Evolutionary conservation across 2,797 vertebrate genomes (phyloP).

Genomic region (Gymnocypris eckloni): DNA sequence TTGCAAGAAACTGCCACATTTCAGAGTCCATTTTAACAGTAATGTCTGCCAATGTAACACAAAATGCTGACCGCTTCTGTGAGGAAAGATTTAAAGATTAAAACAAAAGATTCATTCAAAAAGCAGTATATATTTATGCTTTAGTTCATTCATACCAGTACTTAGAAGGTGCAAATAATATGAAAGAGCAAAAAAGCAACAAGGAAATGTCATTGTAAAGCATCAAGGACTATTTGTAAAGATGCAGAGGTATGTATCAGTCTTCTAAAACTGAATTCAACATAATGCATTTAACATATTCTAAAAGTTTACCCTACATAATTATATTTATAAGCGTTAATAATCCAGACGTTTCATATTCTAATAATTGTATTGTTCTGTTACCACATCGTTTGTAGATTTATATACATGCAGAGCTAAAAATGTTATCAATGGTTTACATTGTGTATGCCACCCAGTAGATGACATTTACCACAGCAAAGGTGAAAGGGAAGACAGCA

Average conservation of each 20-base stretch:
- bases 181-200: not conserved
- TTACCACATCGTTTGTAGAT: conserved; percentile 40
- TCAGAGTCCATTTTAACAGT: not conserved
- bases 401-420: conserved; percentile 66
- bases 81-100: not conserved
- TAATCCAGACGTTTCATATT: conserved; percentile 1
- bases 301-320: not conserved
- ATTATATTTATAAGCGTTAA: not conserved
- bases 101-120: conserved; percentile 1
- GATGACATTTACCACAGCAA: conserved; percentile 95
- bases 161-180: conserved; percentile 5
- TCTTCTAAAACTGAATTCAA: not conserved
- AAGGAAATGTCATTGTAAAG: not conserved
- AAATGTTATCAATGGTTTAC: conserved; percentile 71
- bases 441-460: conserved; percentile 98
- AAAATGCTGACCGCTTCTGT: not conserved
- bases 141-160: conserved; percentile 18
- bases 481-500: conserved; percentile 95
- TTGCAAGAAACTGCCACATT: not conserved
- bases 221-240: not conserved
- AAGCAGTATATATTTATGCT: not conserved
- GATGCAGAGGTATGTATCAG: conserved; percentile 7
- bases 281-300: not conserved
- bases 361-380: not conserved
- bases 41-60: not conserved